phyloP scores from a whole-genome alignment of 1,140 invertebrate species.

The Hormaphis cornu region DNA sequence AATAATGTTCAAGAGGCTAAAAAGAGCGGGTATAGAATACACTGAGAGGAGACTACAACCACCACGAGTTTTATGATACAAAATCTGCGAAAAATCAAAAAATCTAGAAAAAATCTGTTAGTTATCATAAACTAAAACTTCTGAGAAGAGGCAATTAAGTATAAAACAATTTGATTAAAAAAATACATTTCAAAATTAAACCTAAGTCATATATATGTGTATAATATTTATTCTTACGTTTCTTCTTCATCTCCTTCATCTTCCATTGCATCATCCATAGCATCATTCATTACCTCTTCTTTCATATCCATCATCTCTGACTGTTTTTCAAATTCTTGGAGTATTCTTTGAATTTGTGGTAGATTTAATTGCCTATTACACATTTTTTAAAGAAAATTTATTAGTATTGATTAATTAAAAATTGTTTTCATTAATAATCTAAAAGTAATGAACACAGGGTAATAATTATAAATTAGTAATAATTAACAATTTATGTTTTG shows the following conservation, averaged over 20 bases:
- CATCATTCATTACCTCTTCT: conserved; percentile 99
- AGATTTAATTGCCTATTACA: conserved; percentile 76
- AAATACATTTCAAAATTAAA: no score
- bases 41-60: neutral
- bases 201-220: no score
- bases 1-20: neutral
- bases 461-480: no score
- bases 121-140: no score
- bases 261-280: conserved; percentile 98
- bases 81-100: no score
- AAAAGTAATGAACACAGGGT: no score
- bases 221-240: conserved; percentile 51
- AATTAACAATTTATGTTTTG: no score
- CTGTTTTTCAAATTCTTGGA: conserved; percentile 99
- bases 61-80: no score
- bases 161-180: no score
- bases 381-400: conserved; percentile 34
- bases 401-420: neutral
- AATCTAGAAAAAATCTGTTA: no score
- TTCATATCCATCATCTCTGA: conserved; percentile 99
- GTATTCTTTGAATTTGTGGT: conserved; percentile 97
- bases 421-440: neutral
- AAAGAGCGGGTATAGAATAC: conserved; percentile 7
- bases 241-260: conserved; percentile 98
- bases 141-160: no score